Conservation (phyloP, 2,113 vertebrate genomes). For the Leiothrix lutea region DNA sequence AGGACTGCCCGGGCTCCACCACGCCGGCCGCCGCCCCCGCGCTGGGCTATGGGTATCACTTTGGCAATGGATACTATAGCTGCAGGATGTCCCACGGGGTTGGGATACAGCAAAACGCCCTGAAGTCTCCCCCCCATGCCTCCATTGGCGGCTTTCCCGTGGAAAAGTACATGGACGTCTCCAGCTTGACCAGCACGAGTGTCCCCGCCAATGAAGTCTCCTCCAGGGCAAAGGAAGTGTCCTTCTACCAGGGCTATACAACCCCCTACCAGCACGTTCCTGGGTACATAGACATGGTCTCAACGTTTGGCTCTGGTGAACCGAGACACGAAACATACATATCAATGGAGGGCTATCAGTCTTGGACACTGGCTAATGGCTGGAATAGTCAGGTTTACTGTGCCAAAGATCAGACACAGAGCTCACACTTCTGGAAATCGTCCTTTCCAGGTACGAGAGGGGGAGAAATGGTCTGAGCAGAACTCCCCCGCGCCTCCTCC, state of each 20-base stretch:
- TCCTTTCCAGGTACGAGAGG: slow-evolving; percentile 83
- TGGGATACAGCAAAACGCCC: slow-evolving; percentile 79
- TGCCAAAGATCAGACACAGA: slow-evolving; percentile 84
- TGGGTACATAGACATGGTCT: slow-evolving; percentile 85
- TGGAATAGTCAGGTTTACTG: slow-evolving; percentile 86
- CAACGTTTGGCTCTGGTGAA: slow-evolving; percentile 79
- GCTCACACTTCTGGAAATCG: slow-evolving; percentile 85
- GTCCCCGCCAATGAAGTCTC: slow-evolving; percentile 78
- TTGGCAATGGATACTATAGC: slow-evolving; percentile 86
- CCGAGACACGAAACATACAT: slow-evolving; percentile 81
- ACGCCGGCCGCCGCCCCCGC: slow-evolving; percentile 69
- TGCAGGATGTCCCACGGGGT: slow-evolving; percentile 83
- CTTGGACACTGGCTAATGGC: slow-evolving; percentile 85
- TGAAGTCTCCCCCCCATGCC: slow-evolving; percentile 80
- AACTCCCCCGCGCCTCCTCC: not conserved
- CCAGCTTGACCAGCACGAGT: slow-evolving; percentile 77
- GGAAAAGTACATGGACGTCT: slow-evolving; percentile 85
- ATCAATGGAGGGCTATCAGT: slow-evolving; percentile 84
- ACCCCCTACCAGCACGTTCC: slow-evolving; percentile 82
- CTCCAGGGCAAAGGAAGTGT: slow-evolving; percentile 79
- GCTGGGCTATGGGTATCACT: slow-evolving; percentile 83
- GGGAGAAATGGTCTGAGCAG: slow-evolving; percentile 1
- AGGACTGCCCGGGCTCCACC: slow-evolving; percentile 71
- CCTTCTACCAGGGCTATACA: slow-evolving; percentile 83
- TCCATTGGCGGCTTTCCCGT: slow-evolving; percentile 79